These are phyloP conservation scores for Euphydryas editha DNA, from an alignment of 2,888 invertebrate genomes.

Conservation along the genomic window DNA sequence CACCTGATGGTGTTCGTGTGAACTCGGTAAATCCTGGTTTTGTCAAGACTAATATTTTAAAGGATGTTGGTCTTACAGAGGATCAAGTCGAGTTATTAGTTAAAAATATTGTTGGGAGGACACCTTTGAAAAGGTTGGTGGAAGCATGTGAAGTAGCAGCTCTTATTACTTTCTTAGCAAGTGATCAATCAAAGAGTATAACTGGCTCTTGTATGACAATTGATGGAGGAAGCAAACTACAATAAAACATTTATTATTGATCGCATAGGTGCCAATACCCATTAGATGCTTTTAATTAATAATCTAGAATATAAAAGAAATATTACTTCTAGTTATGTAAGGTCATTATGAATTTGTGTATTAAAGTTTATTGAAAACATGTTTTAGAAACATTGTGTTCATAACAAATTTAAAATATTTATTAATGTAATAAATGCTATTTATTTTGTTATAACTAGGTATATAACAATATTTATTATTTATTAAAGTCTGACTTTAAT, in stretches of 20 bases:
- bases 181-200: conserved; percentile 92
- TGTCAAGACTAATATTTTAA: conserved; percentile 92
- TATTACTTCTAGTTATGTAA: not conserved
- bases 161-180: conserved; percentile 94
- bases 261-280: not conserved
- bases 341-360: not conserved
- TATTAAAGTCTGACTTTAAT: conserved; percentile 7
- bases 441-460: not conserved
- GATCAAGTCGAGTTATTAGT: conserved; percentile 91
- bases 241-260: conserved; percentile 41
- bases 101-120: conserved; percentile 86
- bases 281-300: not conserved
- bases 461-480: not conserved
- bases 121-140: conserved; percentile 93
- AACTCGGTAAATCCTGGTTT: conserved; percentile 98
- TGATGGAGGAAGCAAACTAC: conserved; percentile 66
- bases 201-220: conserved; percentile 87
- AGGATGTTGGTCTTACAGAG: conserved; percentile 80
- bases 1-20: conserved; percentile 90
- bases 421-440: not conserved
- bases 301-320: too few relatives aligned
- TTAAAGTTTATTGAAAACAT: not conserved
- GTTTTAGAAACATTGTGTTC: not conserved
- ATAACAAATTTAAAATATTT: not conserved
- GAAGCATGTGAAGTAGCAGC: conserved; percentile 92